Base-by-base conservation (phyloP, 2,888 invertebrate species). In the Hemaris fuciformis region DNA sequence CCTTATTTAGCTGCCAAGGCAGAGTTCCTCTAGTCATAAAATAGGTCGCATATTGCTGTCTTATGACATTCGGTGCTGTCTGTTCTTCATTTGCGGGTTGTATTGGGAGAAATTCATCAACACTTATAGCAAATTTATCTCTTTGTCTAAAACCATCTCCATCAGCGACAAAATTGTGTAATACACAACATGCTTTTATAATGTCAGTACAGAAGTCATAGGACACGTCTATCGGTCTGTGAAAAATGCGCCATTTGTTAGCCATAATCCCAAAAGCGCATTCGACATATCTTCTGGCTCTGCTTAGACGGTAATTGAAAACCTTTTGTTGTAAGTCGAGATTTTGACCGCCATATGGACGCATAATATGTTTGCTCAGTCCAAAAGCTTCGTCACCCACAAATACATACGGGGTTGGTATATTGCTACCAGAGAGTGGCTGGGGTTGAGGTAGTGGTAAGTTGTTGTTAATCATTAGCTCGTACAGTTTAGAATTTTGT, bases 41-140 rank as follows among this genome's bases (percentile, higher is more conserved):
- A 64, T 69, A 71, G 66, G 71, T 66, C 65, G 67, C 69, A 67
- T 71, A 71, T 65, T 67, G 60, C 66, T 71, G 61, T 66, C 71
- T 69, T 65, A 71, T 69, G 68, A 69, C 66, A 66, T 66, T 68
- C 63, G 41, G 64, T 59, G 64, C 59, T 67, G 64, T 66, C 66
- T 66, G 64, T 68, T 64, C 65, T 66, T 65, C 66, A 13, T 38
- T 38, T 38, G 38, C 38, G 38, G 38, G 38, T 38, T 38, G 38
- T 38, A 38, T 38, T 38, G 23, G 10, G 34, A 10, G 13, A n/a
- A n/a, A n/a, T n/a, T n/a, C n/a, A n/a, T n/a, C n/a, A 38, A 10
- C 38, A 38, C 38, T n/a, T 38, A n/a, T n/a, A 38, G n/a, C n/a
- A n/a, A n/a, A 38, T 13, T 46, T 46, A 13, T 46, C 45, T 22